Evolutionary conservation across 2,888 invertebrate genomes (phyloP).

Genomic region (Seira musarum): DNA sequence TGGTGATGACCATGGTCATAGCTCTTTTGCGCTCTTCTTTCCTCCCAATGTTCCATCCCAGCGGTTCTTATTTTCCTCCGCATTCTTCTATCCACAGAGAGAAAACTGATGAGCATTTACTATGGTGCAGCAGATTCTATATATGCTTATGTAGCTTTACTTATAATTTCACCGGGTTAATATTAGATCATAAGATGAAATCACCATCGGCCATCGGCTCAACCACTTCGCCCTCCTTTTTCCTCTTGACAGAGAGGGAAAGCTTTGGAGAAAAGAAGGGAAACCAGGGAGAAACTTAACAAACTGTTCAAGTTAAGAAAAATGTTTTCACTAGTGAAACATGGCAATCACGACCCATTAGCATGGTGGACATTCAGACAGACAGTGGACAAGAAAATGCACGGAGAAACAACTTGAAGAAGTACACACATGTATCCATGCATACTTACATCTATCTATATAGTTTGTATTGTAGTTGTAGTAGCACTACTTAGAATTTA

Average conservation of each 20-base stretch:
- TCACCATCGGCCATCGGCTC: too few species aligned
- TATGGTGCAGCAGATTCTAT: too few species aligned
- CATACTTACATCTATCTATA: too few species aligned
- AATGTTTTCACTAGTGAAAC: slow-evolving; percentile 53
- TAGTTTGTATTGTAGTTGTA: too few species aligned
- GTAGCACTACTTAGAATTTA: too few species aligned
- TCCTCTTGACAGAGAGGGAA: slow-evolving; percentile 11
- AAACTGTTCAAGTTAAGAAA: slow-evolving; percentile 36
- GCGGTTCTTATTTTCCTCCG: slow-evolving; percentile 14
- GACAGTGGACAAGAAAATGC: slow-evolving; percentile 35
- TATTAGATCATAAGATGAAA: too few species aligned
- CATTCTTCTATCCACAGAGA: neutral
- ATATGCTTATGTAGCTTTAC: too few species aligned
- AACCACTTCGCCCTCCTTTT: too few species aligned
- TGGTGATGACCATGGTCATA: slow-evolving; percentile 53
- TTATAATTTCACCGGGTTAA: too few species aligned
- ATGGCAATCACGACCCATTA: slow-evolving; percentile 61
- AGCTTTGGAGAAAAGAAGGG: neutral
- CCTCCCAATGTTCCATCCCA: slow-evolving; percentile 33
- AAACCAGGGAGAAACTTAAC: slow-evolving; percentile 38
- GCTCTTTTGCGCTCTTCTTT: slow-evolving; percentile 36
- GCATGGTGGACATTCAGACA: slow-evolving; percentile 57
- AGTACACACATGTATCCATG: too few species aligned
- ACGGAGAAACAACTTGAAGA: neutral
- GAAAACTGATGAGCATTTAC: too few species aligned